A percentile compares a stretch with the other conserved stretches of the same genome.
These are phyloP conservation scores for Sinotaia quadrata DNA, from an alignment of 2,888 invertebrate species.

Conservation along the genomic window DNA sequence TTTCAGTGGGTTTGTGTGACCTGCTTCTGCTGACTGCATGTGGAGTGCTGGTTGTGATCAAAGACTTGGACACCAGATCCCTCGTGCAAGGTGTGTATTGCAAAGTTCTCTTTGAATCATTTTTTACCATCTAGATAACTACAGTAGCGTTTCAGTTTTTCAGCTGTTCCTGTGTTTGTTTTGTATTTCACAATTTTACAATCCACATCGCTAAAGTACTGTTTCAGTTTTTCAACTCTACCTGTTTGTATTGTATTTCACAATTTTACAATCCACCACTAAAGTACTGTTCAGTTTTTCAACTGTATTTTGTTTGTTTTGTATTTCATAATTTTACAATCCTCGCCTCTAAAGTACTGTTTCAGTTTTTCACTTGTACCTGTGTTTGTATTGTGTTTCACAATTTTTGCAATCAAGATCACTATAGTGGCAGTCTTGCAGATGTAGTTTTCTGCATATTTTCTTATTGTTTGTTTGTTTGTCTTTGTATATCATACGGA, in stretches of 20 bases:
- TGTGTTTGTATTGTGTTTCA: too few relatives aligned
- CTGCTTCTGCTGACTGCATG: constrained; percentile 45
- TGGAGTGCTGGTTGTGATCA: constrained; percentile 46
- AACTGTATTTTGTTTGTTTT: background rate
- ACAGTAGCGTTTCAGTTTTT: too few relatives aligned
- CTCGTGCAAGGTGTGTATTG: constrained; percentile 36
- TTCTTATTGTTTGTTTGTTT: too few relatives aligned
- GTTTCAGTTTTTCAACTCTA: background rate
- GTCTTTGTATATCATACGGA: too few relatives aligned
- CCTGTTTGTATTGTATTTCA: background rate
- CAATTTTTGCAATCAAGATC: too few relatives aligned
- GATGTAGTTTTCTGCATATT: too few relatives aligned
- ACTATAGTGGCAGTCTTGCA: too few relatives aligned
- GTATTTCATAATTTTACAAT: too few relatives aligned
- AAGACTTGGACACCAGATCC: constrained; percentile 30
- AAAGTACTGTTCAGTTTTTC: background rate
- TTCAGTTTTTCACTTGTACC: too few relatives aligned
- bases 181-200: background rate
- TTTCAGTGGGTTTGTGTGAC: constrained; percentile 36
- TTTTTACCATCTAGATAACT: too few relatives aligned
- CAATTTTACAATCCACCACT: background rate
- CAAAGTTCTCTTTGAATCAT: too few relatives aligned
- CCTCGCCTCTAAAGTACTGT: too few relatives aligned
- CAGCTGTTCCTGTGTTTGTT: background rate
- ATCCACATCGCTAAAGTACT: background rate